Evolutionary conservation across 1,140 invertebrate species (phyloP).

Genomic region (Heliconius himera): DNA sequence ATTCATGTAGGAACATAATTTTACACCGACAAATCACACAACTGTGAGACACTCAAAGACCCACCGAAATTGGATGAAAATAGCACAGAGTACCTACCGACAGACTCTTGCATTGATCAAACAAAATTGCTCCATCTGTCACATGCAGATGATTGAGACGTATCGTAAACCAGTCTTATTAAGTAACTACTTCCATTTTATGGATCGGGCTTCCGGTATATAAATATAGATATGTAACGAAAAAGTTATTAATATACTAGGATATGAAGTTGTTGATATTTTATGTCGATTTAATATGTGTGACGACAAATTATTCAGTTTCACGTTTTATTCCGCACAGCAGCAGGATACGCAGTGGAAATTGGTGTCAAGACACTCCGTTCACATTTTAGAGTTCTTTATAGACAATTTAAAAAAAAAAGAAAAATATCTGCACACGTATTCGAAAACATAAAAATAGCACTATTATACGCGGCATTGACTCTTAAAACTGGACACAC

Average conservation of each 20-base stretch:
- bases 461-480: no score
- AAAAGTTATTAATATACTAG: no score
- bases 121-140: neutral
- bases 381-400: neutral
- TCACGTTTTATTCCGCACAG: neutral
- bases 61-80: neutral
- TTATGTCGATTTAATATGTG: neutral
- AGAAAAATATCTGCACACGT: no score
- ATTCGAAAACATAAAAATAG: no score
- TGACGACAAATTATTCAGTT: neutral
- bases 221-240: no score
- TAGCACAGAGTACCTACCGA: neutral
- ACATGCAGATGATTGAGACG: neutral
- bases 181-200: neutral
- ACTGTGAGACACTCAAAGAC: neutral
- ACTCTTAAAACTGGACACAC: no score
- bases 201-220: no score
- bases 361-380: no score
- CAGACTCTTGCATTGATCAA: conserved; percentile 10
- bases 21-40: conserved; percentile 3
- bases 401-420: no score
- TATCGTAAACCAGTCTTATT: neutral
- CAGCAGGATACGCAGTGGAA: neutral
- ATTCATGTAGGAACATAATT: neutral
- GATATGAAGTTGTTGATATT: neutral